A percentile compares a stretch with the other conserved stretches of the same genome.
phyloP scores from a whole-genome alignment of 2,888 invertebrate genomes.

The Andrena trimmerana region DNA sequence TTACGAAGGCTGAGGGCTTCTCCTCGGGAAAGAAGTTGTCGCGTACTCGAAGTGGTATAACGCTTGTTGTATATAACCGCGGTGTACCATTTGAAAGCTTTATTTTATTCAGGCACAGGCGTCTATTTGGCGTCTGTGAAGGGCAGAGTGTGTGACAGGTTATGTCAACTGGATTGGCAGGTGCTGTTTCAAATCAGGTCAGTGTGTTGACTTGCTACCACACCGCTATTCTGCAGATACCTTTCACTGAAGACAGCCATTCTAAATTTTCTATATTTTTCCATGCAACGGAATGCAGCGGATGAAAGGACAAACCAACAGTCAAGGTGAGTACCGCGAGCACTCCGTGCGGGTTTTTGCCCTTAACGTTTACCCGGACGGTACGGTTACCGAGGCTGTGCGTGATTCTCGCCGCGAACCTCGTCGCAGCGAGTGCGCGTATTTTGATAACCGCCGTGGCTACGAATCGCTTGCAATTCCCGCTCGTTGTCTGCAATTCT shows the following conservation, averaged over 20 bases:
- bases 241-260: constrained; percentile 75
- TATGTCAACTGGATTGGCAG: constrained; percentile 84
- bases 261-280: constrained; percentile 83
- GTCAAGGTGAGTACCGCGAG: constrained; percentile 80
- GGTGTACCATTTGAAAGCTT: constrained; percentile 62
- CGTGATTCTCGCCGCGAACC: neutral
- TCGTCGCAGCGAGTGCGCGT: constrained; percentile 1
- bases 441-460: constrained; percentile 13
- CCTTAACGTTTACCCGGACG: neutral
- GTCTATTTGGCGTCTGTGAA: constrained; percentile 65
- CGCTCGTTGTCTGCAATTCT: neutral
- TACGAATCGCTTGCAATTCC: neutral
- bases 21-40: constrained; percentile 44
- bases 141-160: constrained; percentile 77
- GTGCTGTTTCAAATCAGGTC: constrained; percentile 82
- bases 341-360: neutral
- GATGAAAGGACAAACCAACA: constrained; percentile 85
- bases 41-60: constrained; percentile 62
- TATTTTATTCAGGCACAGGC: constrained; percentile 64
- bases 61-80: constrained; percentile 66
- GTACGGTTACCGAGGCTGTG: neutral
- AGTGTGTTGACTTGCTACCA: constrained; percentile 77
- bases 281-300: constrained; percentile 85
- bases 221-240: constrained; percentile 71
- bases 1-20: constrained; percentile 34